Base-by-base conservation (phyloP, 2,113 vertebrate species). In the Gambusia affinis region DNA sequence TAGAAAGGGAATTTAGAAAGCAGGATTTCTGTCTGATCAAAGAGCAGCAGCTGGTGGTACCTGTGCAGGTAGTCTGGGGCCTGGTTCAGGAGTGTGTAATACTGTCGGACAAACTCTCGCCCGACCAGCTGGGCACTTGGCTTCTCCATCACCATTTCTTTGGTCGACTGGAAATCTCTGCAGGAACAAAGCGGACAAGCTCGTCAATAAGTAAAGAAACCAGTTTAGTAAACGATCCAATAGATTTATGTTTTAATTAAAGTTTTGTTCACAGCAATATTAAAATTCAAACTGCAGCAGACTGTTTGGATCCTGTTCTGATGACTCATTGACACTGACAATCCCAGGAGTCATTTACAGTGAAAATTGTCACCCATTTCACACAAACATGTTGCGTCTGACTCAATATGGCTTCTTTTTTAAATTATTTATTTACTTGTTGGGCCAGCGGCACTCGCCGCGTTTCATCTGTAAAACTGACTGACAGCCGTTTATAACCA, bases 81-180 rank as follows among this genome's bases (percentile, higher is more conserved):
- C 94, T 99, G 97, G 94, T 98, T 98, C 79, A 99, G 94, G 86
- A 99, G 95, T 19, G 97, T 99, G 88, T 99, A 99, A 90, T 99
- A 99, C 96, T 99, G 98, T 93, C 98, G 96, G 95, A 99, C 97
- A 73, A 99, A 99, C 89, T 99, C 98, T 95, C 98, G 97, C 98
- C 98, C 97, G 95, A 99, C 98, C 95, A 99, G 98, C 98, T 99
- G 98, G 97, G 98, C 97, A 98, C 97, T 99, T 96, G 98, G 98
- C 97, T 99, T 99, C 97, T 99, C 98, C 98, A 99, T 99, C 95
- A 99, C 98, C 98, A 99, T 99, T 96, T 98, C 98, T 99, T 99
- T 99, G 97, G 97, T 98, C 94, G 95, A 92, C 94, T 96, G 95
- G 91, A 93, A 91, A 89, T 83, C 85, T 91, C 92, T 94, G 79